Evolutionary conservation across 2,797 vertebrate species (phyloP).

Genomic region (Liasis olivaceus): DNA sequence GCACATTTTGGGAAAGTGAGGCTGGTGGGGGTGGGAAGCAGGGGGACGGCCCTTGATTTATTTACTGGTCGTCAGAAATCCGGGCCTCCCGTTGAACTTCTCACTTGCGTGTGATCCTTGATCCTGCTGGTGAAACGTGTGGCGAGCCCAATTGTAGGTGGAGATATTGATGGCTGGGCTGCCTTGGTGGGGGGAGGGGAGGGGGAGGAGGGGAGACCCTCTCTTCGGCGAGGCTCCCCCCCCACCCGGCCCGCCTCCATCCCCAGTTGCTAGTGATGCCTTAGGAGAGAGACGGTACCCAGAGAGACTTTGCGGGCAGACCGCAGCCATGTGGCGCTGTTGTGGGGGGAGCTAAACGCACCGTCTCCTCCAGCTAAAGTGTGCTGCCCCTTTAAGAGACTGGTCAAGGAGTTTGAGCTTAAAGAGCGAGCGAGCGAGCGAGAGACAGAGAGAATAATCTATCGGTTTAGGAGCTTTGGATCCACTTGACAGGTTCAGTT

Average conservation of each 20-base stretch:
- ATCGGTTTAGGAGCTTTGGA: constrained; percentile 90
- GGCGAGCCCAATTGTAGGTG: not conserved
- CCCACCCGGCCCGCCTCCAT: not conserved
- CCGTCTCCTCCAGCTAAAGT: constrained; percentile 57
- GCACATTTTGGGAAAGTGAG: not conserved
- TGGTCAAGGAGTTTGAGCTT: constrained; percentile 87
- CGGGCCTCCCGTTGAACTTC: not conserved
- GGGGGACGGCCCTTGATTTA: not conserved
- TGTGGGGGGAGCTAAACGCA: constrained; percentile 56
- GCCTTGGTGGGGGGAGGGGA: not conserved
- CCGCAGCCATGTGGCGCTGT: constrained; percentile 49
- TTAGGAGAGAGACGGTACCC: not conserved
- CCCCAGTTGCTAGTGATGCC: constrained; percentile 40
- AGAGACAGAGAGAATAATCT: constrained; percentile 73
- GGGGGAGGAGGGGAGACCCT: not conserved
- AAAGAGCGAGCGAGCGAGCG: constrained; percentile 77
- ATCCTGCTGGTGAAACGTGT: not conserved
- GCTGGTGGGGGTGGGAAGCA: not conserved
- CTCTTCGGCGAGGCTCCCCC: not conserved
- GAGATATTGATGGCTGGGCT: not conserved
- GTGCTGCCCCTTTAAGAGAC: constrained; percentile 95
- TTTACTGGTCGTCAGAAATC: not conserved
- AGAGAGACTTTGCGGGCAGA: constrained; percentile 19
- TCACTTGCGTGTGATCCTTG: not conserved
- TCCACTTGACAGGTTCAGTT: constrained; percentile 91